Conservation (phyloP, 2,888 invertebrate species). For the Tinea trinotella region DNA sequence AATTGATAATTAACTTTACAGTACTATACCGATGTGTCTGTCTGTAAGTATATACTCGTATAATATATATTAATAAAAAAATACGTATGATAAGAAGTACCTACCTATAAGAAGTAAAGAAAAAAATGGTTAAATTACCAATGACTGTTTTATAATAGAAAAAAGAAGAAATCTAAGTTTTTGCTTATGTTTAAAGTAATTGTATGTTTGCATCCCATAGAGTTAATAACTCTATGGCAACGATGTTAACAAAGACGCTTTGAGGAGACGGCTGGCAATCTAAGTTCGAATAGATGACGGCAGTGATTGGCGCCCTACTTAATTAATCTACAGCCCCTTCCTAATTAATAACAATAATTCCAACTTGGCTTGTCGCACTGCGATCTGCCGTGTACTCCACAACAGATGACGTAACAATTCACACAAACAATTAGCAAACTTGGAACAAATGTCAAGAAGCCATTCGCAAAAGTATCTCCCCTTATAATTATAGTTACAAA, state of each 20-base stretch:
- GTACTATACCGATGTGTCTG: too few relatives aligned
- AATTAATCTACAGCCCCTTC: constrained; percentile 63
- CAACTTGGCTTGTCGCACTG: constrained; percentile 39
- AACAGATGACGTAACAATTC: constrained; percentile 55
- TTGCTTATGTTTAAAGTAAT: too few relatives aligned
- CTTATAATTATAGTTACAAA: constrained; percentile 10
- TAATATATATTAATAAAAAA: too few relatives aligned
- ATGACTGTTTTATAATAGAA: too few relatives aligned
- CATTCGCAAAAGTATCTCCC: constrained; percentile 18
- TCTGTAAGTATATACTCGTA: too few relatives aligned
- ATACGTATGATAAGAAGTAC: too few relatives aligned
- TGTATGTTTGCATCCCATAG: too few relatives aligned
- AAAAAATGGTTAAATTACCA: too few relatives aligned
- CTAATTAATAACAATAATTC: constrained; percentile 71
- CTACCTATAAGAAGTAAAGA: too few relatives aligned
- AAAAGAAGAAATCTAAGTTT: too few relatives aligned
- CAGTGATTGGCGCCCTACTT: constrained; percentile 67
- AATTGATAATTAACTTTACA: too few relatives aligned
- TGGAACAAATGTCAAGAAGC: constrained; percentile 21
- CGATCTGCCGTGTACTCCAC: constrained; percentile 27
- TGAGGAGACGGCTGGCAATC: constrained; percentile 47
- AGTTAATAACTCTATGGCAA: constrained; percentile 30
- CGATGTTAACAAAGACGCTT: constrained; percentile 66
- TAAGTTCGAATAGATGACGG: constrained; percentile 48
- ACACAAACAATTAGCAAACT: constrained; percentile 1